Conservation (phyloP, 2,113 vertebrate genomes). For the Pipra filicauda region DNA sequence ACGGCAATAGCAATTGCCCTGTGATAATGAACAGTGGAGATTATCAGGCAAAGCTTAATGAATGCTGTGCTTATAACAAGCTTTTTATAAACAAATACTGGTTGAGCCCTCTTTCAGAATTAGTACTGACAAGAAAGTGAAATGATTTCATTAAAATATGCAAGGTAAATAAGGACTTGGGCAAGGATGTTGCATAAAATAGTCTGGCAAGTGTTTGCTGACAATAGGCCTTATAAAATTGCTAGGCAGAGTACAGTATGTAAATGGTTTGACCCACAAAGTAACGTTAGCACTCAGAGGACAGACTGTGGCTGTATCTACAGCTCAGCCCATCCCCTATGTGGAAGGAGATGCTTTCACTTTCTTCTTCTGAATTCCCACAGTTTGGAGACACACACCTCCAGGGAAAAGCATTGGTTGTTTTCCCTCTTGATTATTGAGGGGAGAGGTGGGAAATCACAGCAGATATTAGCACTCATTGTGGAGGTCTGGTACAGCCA, state of each 20-base stretch:
- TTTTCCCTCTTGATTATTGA: neutral
- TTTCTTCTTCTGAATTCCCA: neutral
- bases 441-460: neutral
- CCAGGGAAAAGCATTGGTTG: rapidly evolving
- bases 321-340: neutral
- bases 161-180: slow-evolving; percentile 53
- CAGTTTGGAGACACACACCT: neutral
- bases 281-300: neutral
- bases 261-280: neutral
- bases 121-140: slow-evolving; percentile 63
- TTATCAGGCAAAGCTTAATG: slow-evolving; percentile 67
- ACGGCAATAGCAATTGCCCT: slow-evolving; percentile 60
- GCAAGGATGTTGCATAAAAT: neutral
- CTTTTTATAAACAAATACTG: slow-evolving; percentile 72
- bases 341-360: neutral
- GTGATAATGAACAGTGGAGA: slow-evolving; percentile 63
- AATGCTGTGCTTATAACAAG: slow-evolving; percentile 70
- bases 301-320: neutral
- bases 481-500: neutral
- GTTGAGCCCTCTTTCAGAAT: slow-evolving; percentile 70
- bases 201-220: slow-evolving; percentile 18
- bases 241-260: neutral
- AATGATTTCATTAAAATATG: slow-evolving; percentile 72
- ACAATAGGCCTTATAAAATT: slow-evolving; percentile 24
- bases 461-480: neutral